Percentiles rank a stretch among this genome's conserved stretches.
Evolutionary conservation across 2,797 vertebrate genomes (phyloP).

Genomic region (Thripadectes ignobilis): DNA sequence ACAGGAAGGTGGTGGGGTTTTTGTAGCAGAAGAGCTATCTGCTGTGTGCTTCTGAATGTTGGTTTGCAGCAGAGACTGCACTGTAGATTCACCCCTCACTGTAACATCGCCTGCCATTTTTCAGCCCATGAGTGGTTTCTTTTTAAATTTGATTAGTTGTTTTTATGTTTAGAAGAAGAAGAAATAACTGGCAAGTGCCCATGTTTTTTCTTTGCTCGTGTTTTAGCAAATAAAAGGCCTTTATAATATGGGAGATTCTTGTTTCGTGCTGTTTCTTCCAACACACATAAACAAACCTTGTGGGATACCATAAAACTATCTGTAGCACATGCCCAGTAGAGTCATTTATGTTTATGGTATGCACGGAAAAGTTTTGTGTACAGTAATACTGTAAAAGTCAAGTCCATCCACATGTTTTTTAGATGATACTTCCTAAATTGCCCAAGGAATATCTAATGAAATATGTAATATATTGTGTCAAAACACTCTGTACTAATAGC

Average conservation of each 20-base stretch:
- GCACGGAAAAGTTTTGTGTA: neutral
- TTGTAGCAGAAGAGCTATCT: neutral
- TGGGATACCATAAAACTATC: neutral
- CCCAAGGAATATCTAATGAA: conserved; percentile 7
- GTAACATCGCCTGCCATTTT: neutral
- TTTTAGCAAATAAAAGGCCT: neutral
- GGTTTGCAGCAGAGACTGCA: neutral
- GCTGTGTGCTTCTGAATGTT: neutral
- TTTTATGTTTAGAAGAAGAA: conserved; percentile 2
- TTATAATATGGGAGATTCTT: neutral
- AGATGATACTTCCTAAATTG: conserved; percentile 11
- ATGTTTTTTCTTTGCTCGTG: neutral
- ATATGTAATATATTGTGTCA: neutral
- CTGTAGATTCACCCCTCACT: neutral
- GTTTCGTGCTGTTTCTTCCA: neutral
- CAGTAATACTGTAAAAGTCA: neutral
- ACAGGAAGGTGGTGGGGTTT: accelerated
- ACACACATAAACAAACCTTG: neutral
- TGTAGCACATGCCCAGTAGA: neutral
- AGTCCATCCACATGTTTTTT: neutral
- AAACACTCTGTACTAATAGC: neutral
- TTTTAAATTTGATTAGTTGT: neutral
- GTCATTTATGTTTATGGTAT: neutral
- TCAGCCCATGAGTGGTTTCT: neutral
- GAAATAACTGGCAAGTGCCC: neutral